Evolutionary conservation across 2,113 vertebrate species (phyloP).

Genomic region (Raja brachyura): DNA sequence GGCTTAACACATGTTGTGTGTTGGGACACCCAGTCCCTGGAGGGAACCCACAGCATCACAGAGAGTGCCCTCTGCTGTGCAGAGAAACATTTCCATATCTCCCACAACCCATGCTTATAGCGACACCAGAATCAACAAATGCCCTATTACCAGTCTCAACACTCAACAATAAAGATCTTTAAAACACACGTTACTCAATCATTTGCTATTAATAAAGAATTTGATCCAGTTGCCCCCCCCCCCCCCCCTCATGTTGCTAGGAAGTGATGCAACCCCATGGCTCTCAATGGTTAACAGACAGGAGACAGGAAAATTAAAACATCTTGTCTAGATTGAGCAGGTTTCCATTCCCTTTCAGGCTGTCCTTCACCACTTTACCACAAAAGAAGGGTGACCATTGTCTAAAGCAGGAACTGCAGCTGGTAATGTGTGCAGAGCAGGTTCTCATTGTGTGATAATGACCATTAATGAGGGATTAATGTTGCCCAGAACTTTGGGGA

Average conservation of each 20-base stretch:
- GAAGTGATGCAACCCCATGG: no score
- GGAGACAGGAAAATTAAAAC: no score
- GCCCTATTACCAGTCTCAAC: background rate
- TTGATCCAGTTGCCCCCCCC: background rate
- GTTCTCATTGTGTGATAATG: no score
- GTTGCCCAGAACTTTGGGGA: no score
- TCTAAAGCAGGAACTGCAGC: no score
- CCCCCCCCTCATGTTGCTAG: background rate
- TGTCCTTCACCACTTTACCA: no score
- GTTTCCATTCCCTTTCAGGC: no score
- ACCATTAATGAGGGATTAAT: no score
- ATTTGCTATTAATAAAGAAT: background rate
- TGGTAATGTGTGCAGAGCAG: no score
- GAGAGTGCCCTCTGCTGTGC: conserved; percentile 1
- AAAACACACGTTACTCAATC: background rate
- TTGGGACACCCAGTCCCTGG: background rate
- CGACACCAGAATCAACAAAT: background rate
- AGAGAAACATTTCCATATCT: background rate
- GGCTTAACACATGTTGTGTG: background rate
- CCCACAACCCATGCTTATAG: background rate
- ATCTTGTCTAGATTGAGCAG: no score
- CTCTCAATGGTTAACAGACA: background rate
- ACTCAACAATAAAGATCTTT: background rate
- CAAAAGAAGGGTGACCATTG: no score
- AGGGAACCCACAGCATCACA: background rate